Conservation (phyloP, 1,140 invertebrate species). For the Aphidius ervi region DNA sequence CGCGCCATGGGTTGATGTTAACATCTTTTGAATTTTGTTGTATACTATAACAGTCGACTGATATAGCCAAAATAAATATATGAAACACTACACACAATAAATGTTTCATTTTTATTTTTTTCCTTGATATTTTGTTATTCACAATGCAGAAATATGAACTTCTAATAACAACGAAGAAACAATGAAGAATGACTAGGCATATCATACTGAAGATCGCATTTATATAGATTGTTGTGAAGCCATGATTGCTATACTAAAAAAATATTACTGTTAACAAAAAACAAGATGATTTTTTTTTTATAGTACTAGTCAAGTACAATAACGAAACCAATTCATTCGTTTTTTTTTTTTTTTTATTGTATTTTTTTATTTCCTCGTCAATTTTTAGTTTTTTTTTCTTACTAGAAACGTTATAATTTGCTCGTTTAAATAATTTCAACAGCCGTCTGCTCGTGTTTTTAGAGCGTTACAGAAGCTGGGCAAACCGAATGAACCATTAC, state of each 20-base stretch:
- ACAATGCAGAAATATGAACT: not conserved
- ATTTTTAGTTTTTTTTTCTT: too few relatives aligned
- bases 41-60: not conserved
- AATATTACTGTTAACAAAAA: constrained; percentile 22
- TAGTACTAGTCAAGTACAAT: not conserved
- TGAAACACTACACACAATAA: constrained; percentile 3
- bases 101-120: not conserved
- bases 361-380: not conserved
- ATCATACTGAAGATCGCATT: constrained; percentile 18
- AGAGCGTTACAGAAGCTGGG: constrained; percentile 42
- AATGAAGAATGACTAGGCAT: constrained; percentile 15
- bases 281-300: constrained; percentile 9
- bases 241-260: constrained; percentile 4
- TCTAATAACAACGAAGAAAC: not conserved
- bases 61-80: not conserved
- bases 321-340: not conserved
- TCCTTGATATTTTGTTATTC: too few relatives aligned
- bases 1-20: constrained; percentile 32
- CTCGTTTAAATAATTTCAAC: constrained; percentile 3
- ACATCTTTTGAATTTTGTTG: constrained; percentile 10
- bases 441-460: constrained; percentile 26
- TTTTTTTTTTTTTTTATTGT: constrained; percentile 4
- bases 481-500: not conserved
- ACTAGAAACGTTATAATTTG: too few relatives aligned
- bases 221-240: constrained; percentile 38